Evolutionary conservation across 2,797 vertebrate species (phyloP).

Genomic region (Todus mexicanus): DNA sequence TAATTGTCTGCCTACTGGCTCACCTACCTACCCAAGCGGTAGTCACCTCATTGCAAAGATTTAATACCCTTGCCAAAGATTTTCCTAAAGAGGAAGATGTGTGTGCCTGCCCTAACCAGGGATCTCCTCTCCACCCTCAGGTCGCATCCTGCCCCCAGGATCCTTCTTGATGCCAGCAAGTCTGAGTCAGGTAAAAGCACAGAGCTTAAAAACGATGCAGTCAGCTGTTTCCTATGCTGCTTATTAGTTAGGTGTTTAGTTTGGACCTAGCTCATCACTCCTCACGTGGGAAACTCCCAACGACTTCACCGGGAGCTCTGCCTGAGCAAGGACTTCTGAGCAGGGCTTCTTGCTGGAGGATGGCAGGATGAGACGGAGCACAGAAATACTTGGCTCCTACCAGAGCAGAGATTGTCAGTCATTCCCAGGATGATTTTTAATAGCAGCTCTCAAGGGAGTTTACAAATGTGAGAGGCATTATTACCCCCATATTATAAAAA

Average conservation of each 20-base stretch:
- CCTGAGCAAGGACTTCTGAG: neutral
- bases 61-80: neutral
- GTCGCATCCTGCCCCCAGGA: neutral
- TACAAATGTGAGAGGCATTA: neutral
- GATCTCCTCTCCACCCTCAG: neutral
- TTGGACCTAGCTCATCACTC: conserved; percentile 22
- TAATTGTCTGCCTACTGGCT: neutral
- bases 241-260: conserved; percentile 2
- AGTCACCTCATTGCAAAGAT: neutral
- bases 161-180: neutral
- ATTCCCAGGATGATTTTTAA: neutral
- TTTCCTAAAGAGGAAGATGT: conserved; percentile 2
- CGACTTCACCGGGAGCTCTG: neutral
- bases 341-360: neutral
- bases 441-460: neutral
- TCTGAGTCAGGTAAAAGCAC: conserved; percentile 8
- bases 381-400: neutral
- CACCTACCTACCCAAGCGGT: neutral
- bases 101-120: neutral
- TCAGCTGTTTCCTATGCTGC: conserved; percentile 11
- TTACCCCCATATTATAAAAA: neutral
- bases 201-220: neutral
- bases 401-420: neutral
- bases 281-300: neutral
- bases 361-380: neutral